These are phyloP conservation scores for Schizotus pectinicornis DNA, from an alignment of 2,888 invertebrate species.

Conservation along the genomic window DNA sequence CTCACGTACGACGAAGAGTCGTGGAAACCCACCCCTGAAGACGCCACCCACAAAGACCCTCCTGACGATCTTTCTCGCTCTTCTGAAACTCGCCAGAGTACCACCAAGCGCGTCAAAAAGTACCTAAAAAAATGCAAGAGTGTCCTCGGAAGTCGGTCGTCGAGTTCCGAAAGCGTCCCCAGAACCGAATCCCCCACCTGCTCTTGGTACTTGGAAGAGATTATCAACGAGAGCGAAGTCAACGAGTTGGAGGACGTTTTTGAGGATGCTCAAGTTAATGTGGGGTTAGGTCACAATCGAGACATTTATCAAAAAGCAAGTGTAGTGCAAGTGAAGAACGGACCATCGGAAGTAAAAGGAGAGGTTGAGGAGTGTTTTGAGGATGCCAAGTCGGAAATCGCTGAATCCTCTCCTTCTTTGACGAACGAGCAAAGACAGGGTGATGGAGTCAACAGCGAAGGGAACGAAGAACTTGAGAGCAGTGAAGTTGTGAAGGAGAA, in stretches of 20 bases:
- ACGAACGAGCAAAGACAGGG: slow-evolving; percentile 50
- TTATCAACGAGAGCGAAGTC: slow-evolving; percentile 47
- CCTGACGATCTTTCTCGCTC: slow-evolving; percentile 49
- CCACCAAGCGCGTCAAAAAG: slow-evolving; percentile 62
- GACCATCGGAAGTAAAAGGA: slow-evolving; percentile 21
- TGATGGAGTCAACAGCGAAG: slow-evolving; percentile 38
- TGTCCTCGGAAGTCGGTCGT: slow-evolving; percentile 51
- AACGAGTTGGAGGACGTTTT: slow-evolving; percentile 50
- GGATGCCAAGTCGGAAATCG: slow-evolving; percentile 9
- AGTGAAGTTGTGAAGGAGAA: slow-evolving; percentile 8
- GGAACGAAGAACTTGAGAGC: background rate
- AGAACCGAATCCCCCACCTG: slow-evolving; percentile 34
- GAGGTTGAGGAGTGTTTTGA: slow-evolving; percentile 5
- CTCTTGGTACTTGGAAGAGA: slow-evolving; percentile 49
- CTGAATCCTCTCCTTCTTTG: slow-evolving; percentile 51
- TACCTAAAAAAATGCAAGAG: slow-evolving; percentile 63
- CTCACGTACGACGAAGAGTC: slow-evolving; percentile 56
- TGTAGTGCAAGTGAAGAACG: slow-evolving; percentile 46
- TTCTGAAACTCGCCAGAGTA: slow-evolving; percentile 60
- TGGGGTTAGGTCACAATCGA: slow-evolving; percentile 30
- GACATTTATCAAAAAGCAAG: slow-evolving; percentile 46
- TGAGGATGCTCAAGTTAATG: slow-evolving; percentile 42
- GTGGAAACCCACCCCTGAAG: slow-evolving; percentile 53
- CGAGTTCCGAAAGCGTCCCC: slow-evolving; percentile 34
- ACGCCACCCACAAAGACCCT: slow-evolving; percentile 34